These are phyloP conservation scores for Coptodon rendalli DNA, from an alignment of 2,113 vertebrate species.

Conservation along the genomic window DNA sequence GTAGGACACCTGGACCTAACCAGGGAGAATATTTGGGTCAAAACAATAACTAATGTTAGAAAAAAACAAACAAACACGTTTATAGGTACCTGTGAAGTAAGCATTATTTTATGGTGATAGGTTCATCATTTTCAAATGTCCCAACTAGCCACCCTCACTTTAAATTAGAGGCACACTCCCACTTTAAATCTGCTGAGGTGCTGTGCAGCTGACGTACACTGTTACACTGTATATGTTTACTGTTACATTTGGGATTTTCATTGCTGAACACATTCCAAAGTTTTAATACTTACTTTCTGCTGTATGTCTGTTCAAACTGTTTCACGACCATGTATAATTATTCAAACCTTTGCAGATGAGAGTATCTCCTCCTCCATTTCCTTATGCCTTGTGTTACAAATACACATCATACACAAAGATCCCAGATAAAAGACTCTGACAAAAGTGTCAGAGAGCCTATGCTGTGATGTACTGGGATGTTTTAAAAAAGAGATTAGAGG, in stretches of 20 bases:
- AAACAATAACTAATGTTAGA: background rate
- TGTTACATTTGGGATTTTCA: background rate
- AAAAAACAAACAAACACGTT: accelerated
- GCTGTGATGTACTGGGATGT: background rate
- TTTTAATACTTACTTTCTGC: background rate
- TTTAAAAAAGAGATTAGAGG: background rate
- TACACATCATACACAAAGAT: background rate
- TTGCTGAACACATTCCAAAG: background rate
- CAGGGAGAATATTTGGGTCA: background rate
- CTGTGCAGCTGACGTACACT: background rate
- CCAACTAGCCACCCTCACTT: background rate
- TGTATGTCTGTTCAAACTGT: background rate
- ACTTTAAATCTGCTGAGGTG: background rate
- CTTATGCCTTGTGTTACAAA: background rate
- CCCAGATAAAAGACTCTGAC: background rate
- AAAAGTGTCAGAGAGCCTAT: background rate
- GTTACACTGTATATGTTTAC: background rate
- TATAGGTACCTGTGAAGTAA: background rate
- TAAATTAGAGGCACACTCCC: background rate
- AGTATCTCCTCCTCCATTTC: background rate
- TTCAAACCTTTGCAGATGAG: background rate
- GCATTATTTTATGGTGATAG: background rate
- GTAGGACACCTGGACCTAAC: background rate
- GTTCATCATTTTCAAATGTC: background rate
- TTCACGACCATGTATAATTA: background rate